Conservation (phyloP, 2,888 invertebrate genomes). For the Morpho deidamia region DNA sequence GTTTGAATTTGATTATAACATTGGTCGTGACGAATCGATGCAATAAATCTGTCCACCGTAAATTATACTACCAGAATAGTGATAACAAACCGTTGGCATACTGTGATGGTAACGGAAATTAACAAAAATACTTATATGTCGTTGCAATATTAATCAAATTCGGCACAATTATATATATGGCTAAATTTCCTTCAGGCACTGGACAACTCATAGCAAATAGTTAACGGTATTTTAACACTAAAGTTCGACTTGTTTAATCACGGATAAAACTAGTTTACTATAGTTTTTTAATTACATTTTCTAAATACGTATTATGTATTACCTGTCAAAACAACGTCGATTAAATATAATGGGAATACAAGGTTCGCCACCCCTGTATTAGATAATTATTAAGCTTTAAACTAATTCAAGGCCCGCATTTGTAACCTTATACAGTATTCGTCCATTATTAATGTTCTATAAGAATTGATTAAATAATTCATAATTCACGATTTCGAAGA, state of each 20-base stretch:
- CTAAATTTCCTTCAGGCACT: no score
- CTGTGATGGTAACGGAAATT: no score
- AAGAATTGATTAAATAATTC: neutral
- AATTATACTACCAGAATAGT: slow-evolving; percentile 1
- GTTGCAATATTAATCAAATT: no score
- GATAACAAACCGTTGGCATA: no score
- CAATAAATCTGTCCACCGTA: slow-evolving; percentile 18
- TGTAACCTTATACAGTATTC: neutral
- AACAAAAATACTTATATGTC: no score
- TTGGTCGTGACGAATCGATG: slow-evolving; percentile 8
- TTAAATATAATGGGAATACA: neutral
- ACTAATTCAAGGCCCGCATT: slow-evolving; percentile 3
- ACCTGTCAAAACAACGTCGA: neutral
- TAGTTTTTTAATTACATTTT: no score
- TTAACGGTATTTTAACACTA: no score
- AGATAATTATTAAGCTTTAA: slow-evolving; percentile 12
- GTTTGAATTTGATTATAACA: slow-evolving; percentile 10
- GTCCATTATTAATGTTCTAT: neutral
- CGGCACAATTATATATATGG: no score
- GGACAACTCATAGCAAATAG: no score
- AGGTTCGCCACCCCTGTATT: neutral
- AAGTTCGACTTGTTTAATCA: no score
- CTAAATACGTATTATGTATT: no score
- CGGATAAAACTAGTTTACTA: no score
- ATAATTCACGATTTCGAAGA: neutral